Base-by-base conservation (phyloP, 2,797 vertebrate species). In the Peromyscus eremicus region DNA sequence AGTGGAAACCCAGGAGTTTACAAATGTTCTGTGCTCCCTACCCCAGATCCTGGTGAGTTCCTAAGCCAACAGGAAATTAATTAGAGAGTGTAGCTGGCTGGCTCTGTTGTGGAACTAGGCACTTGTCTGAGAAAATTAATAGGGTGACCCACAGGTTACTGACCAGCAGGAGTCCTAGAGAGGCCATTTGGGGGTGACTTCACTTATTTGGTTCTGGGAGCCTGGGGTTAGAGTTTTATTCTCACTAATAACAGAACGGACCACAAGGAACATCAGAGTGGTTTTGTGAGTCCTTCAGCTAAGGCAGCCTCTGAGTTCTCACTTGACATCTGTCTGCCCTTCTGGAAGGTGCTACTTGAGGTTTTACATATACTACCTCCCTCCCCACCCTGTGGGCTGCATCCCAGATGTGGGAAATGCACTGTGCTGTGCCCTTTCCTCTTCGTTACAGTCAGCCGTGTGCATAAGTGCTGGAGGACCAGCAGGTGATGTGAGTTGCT, bases 391-490 rank as follows among this genome's bases (percentile, higher is more conserved):
- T 29, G 0, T 10, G 2, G 10, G 55, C 32, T 0, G 7, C 40
- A 62, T 46, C 52, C 71, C 23, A 3, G 23, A 40, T 34, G 79
- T 27, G 52, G 71, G 84, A 6, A 9, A 14, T 37, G 6, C 13
- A 2, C 49, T 14, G 32, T 49, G 37, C 57, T 0, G 0, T 62
- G 29, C 19, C 25, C 60, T 37, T 37, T 6, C 1, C 4, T 60
- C 49, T 19, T 23, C 6, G 2, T 40, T 79, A 55, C 0, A 60
- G 11, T 11, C 19, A 5, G 17, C 64, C 25, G 32, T 32, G 17
- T 5, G 0, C 49, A 1, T 27, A 40, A 21, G 73, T 19, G 27
- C 40, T 57, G 52, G 60, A 25, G 52, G 52, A 43, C 46, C 12
- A 21, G 23, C 14, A 4, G 2, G 9, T 23, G 10, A 19, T 29